These are phyloP conservation scores for Vespertilio murinus DNA, from an alignment of 2,797 vertebrate genomes.

Conservation along the genomic window DNA sequence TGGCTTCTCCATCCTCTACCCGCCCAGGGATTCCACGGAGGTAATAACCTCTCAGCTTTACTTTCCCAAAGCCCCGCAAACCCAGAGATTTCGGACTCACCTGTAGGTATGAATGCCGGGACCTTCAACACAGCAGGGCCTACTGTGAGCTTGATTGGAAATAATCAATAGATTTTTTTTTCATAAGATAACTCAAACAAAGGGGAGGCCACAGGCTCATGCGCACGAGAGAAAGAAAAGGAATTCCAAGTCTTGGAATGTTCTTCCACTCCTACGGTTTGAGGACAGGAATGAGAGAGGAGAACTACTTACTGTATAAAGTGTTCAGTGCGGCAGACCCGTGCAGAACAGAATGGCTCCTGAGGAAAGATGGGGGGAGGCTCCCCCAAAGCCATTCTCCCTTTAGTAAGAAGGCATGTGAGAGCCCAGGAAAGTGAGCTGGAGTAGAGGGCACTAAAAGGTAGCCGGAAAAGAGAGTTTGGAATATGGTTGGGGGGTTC, in stretches of 20 bases:
- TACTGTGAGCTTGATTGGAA: conserved; percentile 44
- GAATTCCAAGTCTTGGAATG: background rate
- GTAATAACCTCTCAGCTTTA: background rate
- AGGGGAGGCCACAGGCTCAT: background rate
- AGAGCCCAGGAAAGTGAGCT: background rate
- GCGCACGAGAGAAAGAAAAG: background rate
- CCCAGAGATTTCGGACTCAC: conserved; percentile 66
- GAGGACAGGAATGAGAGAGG: background rate
- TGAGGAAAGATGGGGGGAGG: background rate
- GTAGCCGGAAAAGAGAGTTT: background rate
- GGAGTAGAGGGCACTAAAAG: background rate
- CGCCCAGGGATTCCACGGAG: background rate
- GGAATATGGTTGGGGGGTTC: background rate
- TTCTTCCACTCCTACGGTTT: background rate
- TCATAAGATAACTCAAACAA: background rate
- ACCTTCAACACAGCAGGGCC: background rate
- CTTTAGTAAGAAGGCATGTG: background rate
- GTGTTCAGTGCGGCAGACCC: background rate
- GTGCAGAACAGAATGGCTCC: background rate
- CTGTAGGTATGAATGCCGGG: background rate
- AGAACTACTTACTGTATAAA: background rate
- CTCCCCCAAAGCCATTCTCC: background rate
- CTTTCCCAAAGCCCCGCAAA: background rate
- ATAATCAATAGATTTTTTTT: background rate
- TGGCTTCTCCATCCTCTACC: background rate